Evolutionary conservation across 2,888 invertebrate genomes (phyloP).

Genomic region (Bombylius discolor): DNA sequence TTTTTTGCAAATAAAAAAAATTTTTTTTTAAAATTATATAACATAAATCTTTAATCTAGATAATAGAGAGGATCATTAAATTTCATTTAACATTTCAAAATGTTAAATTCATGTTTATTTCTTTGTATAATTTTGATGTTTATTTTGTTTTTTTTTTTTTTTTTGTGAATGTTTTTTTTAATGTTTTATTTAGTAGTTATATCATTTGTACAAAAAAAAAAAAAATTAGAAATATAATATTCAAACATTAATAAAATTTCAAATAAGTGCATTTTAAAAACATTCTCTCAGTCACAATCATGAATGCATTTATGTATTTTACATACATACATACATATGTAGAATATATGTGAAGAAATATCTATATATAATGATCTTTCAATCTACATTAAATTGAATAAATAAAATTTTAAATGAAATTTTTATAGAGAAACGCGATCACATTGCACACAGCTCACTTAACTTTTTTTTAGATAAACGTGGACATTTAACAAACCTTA

Average conservation of each 20-base stretch:
- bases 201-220: neutral
- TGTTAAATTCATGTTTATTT: no score
- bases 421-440: neutral
- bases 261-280: neutral
- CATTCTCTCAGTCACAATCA: no score
- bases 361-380: neutral
- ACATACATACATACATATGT: no score
- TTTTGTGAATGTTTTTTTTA: no score
- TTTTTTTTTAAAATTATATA: no score
- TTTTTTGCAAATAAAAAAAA: no score
- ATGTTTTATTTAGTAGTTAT: neutral
- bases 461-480: slow-evolving; percentile 7
- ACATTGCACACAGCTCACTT: neutral
- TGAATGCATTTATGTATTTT: no score
- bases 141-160: no score
- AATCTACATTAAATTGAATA: neutral
- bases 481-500: slow-evolving; percentile 18
- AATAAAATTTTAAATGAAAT: no score
- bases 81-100: neutral
- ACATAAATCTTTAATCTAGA: no score
- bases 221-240: neutral
- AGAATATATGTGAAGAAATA: neutral
- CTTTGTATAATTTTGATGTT: no score
- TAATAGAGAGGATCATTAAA: neutral
- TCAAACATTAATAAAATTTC: neutral